Percentiles rank a stretch among this genome's conserved stretches.
These are phyloP conservation scores for Cetoscarus ocellatus DNA, from an alignment of 2,797 vertebrate genomes.

Conservation along the genomic window DNA sequence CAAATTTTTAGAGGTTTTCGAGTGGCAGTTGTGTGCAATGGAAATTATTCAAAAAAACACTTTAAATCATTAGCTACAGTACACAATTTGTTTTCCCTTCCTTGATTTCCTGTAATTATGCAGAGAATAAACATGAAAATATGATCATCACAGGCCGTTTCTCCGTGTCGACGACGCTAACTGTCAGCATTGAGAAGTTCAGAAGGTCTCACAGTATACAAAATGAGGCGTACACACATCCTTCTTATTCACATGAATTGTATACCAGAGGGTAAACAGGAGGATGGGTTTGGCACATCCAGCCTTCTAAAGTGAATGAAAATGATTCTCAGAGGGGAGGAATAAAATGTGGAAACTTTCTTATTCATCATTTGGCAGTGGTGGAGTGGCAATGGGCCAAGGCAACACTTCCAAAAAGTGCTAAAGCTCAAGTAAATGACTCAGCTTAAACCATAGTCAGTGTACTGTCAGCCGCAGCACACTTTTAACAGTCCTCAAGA, in stretches of 20 bases:
- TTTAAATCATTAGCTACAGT: conserved; percentile 23
- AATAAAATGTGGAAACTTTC: conserved; percentile 44
- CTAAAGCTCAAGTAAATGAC: conserved; percentile 65
- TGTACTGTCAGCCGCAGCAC: conserved; percentile 25
- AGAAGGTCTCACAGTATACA: conserved; percentile 17
- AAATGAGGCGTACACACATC: conserved; percentile 14
- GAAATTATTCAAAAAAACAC: conserved; percentile 41
- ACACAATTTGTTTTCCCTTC: conserved; percentile 22
- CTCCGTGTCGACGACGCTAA: background rate
- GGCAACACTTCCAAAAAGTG: conserved; percentile 77
- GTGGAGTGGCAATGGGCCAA: conserved; percentile 68
- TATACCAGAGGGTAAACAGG: conserved; percentile 35
- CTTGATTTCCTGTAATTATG: conserved; percentile 26
- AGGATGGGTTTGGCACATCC: conserved; percentile 69
- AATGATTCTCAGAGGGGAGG: conserved; percentile 31
- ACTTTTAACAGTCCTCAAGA: conserved; percentile 23
- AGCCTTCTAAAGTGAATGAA: conserved; percentile 49
- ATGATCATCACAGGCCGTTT: conserved; percentile 14
- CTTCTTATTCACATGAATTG: conserved; percentile 8
- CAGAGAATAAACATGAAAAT: conserved; percentile 18
- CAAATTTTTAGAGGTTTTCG: conserved; percentile 21
- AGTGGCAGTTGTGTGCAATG: conserved; percentile 65
- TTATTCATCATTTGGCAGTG: conserved; percentile 76
- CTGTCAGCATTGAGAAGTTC: background rate
- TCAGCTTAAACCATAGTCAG: conserved; percentile 41